These are phyloP conservation scores for Eilema caniola DNA, from an alignment of 2,888 invertebrate genomes.

Conservation along the genomic window DNA sequence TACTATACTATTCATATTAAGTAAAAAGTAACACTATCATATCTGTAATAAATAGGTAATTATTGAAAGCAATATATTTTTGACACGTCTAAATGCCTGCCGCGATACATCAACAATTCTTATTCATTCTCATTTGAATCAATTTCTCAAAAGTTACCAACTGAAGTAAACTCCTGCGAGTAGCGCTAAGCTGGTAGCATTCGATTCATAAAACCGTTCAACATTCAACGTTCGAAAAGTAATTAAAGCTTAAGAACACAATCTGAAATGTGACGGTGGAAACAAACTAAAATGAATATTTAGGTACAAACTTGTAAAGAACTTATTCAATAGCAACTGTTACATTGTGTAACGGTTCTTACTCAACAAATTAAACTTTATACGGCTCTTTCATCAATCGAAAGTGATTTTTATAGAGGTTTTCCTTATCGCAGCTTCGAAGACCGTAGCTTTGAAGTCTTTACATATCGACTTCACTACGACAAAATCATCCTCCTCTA, in stretches of 20 bases:
- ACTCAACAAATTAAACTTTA: conserved; percentile 6
- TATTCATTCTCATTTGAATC: neutral
- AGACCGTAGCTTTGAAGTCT: neutral
- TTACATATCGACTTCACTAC: no score
- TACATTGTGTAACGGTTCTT: neutral
- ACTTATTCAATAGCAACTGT: neutral
- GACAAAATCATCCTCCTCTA: neutral
- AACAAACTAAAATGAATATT: conserved; percentile 7
- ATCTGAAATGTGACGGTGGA: neutral
- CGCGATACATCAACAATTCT: neutral
- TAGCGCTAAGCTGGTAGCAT: neutral
- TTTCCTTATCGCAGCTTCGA: neutral
- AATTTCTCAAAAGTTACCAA: neutral
- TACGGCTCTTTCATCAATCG: neutral
- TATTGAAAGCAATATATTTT: no score
- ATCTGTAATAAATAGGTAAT: no score
- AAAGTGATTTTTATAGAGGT: neutral
- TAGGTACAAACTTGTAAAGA: neutral
- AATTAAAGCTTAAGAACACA: conserved; percentile 7
- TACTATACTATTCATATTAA: no score
- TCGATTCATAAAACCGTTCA: conserved; percentile 10
- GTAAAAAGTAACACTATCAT: no score
- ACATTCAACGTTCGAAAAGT: neutral
- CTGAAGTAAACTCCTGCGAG: neutral
- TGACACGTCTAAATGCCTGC: no score